Evolutionary conservation across 2,113 vertebrate species (phyloP).

Genomic region (Hippoglossus stenolepis): DNA sequence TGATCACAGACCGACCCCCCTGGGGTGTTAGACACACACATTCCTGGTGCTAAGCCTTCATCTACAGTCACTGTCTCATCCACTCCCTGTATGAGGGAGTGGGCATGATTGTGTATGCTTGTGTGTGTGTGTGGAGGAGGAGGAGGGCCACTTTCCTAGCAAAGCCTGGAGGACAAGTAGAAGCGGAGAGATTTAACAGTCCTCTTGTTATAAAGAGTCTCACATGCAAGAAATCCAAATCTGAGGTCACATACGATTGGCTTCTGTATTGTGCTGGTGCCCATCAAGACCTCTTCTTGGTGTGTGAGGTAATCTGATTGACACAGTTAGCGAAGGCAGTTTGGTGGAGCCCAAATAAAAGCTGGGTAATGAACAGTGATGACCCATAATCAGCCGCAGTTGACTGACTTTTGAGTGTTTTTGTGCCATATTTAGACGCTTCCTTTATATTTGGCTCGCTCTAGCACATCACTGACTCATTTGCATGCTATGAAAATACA

Average conservation of each 20-base stretch:
- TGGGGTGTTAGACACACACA: slow-evolving; percentile 60
- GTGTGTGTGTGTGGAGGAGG: neutral
- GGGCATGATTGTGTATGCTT: neutral
- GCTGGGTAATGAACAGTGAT: neutral
- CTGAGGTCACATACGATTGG: slow-evolving; percentile 8
- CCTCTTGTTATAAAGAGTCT: neutral
- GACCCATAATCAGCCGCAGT: neutral
- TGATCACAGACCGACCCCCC: slow-evolving; percentile 71
- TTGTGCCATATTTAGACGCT: neutral
- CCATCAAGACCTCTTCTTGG: neutral
- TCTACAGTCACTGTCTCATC: slow-evolving; percentile 57
- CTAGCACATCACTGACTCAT: neutral
- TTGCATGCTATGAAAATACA: neutral
- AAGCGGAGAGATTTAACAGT: neutral
- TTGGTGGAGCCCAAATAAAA: neutral
- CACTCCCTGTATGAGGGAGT: slow-evolving; percentile 16
- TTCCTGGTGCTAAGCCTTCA: slow-evolving; percentile 62
- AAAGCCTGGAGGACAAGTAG: slow-evolving; percentile 7
- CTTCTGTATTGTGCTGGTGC: neutral
- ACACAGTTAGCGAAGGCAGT: too few relatives aligned
- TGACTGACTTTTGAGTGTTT: too few relatives aligned
- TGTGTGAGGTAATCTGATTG: neutral
- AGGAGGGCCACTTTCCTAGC: neutral
- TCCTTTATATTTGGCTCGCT: neutral
- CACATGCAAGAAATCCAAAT: slow-evolving; percentile 6